These are phyloP conservation scores for Catharus ustulatus DNA, from an alignment of 2,797 vertebrate genomes.

Conservation along the genomic window DNA sequence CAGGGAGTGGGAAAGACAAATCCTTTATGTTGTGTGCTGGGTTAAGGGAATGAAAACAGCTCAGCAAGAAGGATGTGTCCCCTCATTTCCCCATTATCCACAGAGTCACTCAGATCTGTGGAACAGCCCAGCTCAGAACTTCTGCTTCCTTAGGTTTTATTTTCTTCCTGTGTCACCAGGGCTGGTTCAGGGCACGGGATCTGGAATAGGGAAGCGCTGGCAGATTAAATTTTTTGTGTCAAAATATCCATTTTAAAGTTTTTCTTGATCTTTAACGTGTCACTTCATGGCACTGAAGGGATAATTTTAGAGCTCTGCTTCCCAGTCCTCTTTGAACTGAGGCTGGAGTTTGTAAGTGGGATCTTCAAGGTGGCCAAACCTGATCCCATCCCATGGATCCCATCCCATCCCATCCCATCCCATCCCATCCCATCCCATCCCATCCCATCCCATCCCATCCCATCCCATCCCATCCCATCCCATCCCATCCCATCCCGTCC, in stretches of 20 bases:
- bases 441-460: too few relatives aligned
- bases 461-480: too few relatives aligned
- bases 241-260: neutral
- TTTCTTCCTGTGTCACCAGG: neutral
- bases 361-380: neutral
- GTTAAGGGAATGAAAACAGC: neutral
- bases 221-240: neutral
- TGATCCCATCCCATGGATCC: too few relatives aligned
- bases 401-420: too few relatives aligned
- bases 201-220: fast-evolving
- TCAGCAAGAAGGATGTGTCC: neutral
- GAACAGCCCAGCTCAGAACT: neutral
- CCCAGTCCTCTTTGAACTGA: fast-evolving
- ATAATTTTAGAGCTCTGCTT: neutral
- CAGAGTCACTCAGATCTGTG: neutral
- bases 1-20: neutral
- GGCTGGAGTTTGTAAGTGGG: neutral
- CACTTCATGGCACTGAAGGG: fast-evolving
- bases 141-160: neutral
- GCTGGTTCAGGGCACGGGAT: fast-evolving
- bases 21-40: neutral
- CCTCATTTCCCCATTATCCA: neutral
- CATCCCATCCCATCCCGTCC: too few relatives aligned
- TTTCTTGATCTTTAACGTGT: fast-evolving
- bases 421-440: too few relatives aligned